These are phyloP conservation scores for Dendronephthya gigantea DNA, from an alignment of 64 coral and sea anemone species.

Conservation along the genomic window DNA sequence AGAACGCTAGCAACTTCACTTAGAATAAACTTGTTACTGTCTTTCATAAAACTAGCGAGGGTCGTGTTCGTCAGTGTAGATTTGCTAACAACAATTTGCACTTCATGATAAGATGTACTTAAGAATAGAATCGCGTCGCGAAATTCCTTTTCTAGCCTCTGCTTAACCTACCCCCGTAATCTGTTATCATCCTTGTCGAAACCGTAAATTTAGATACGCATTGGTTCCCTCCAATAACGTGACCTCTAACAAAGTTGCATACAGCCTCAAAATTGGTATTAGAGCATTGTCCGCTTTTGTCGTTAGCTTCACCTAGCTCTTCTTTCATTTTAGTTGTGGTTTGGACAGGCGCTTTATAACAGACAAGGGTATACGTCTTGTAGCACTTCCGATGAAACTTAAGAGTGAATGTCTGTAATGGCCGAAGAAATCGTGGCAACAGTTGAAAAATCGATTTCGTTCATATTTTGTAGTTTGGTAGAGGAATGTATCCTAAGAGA, in stretches of 20 bases:
- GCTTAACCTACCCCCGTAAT: neutral
- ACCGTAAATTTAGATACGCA: neutral
- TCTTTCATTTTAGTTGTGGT: neutral
- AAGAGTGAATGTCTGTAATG: neutral
- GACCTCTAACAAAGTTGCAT: neutral
- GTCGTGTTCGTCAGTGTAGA: neutral
- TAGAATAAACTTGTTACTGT: neutral
- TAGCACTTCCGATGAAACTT: neutral
- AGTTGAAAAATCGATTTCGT: neutral
- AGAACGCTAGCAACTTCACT: neutral
- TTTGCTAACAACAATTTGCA: neutral
- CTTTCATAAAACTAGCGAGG: neutral
- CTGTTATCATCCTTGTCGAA: neutral
- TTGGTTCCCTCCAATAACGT: neutral
- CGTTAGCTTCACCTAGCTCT: neutral
- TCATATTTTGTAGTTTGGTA: neutral
- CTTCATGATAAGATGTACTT: neutral
- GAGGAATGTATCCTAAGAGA: constrained; percentile 11
- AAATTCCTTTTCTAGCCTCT: neutral
- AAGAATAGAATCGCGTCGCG: neutral
- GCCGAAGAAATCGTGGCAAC: neutral
- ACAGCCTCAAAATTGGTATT: neutral
- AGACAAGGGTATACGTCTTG: neutral
- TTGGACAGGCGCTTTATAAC: neutral
- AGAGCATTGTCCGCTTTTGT: neutral